Evolutionary conservation across 2,797 vertebrate species (phyloP), one percentile per base, ranked within the genome.

Genomic region (Alca torda): DNA sequence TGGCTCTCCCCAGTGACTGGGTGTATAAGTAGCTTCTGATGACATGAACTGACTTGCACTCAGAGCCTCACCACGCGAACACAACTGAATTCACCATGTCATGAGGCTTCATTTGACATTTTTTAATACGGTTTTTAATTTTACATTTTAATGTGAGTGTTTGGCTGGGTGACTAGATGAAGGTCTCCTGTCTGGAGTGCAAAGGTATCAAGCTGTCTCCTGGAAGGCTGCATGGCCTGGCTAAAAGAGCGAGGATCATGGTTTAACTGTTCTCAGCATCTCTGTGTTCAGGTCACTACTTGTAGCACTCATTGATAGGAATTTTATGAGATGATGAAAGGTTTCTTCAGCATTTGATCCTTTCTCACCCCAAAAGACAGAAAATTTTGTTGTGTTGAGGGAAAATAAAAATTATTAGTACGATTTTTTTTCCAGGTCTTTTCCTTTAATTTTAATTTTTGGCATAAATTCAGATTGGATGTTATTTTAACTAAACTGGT

Each of bases 91-190:
- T 10, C 59, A 73, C 18, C 8, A 31, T 12, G 28, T 21, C 51
- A 21, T 25, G 7, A 59, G 4, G 26, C 3, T 63, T 78, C 2
- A 67, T 37, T 84, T 74, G 9, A 56, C 13, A 15, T 56, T 45
- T 91, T 72, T 9, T 30, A 74, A 53, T 11, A 18, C 3, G 8
- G 7, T 31, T 80, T 74, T 86, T 1, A 46, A 78, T 35, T 57
- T 64, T 56, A 14, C 3, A 16, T 81, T 75, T 75, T 53, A 45
- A 50, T 33, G 1, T 23, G 37, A 0, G 0, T 21, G 0, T 61
- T 80, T 8, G 5, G 8, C 24, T 64, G 45, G 10, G 9, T 26
- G 54, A 2, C 11, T 56, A 39, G 26, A 45, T 13, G 16, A 57
- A 53, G 2, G 9, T 78, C 13, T 57, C 25, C 28, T 57, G 0